Evolutionary conservation across 2,888 invertebrate genomes (phyloP).

Genomic region (Tortricodes alternella): DNA sequence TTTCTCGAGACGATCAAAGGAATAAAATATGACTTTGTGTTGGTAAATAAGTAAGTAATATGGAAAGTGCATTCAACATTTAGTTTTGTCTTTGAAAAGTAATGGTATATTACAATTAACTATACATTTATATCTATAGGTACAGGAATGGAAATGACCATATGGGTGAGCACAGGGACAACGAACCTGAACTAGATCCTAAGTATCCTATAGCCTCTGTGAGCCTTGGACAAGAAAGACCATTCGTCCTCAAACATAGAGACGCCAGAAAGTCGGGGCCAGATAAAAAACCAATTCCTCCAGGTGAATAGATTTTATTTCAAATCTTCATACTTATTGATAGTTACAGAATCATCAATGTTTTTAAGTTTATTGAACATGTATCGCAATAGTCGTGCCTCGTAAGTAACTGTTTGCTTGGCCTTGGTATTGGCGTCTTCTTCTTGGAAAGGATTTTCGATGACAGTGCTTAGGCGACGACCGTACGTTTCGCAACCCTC

Average conservation of each 20-base stretch:
- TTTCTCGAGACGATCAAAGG: constrained; percentile 76
- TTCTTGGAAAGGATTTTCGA: constrained; percentile 91
- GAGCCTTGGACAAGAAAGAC: constrained; percentile 85
- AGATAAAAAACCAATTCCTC: constrained; percentile 65
- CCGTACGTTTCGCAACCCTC: constrained; percentile 95
- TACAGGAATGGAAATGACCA: constrained; percentile 86
- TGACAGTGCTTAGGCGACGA: constrained; percentile 90
- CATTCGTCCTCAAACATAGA: constrained; percentile 85
- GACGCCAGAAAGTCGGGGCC: constrained; percentile 77
- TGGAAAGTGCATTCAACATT: too few species aligned
- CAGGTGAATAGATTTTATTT: constrained; percentile 70
- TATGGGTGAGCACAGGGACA: constrained; percentile 88
- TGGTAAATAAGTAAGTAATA: constrained; percentile 85
- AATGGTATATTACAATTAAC: too few species aligned
- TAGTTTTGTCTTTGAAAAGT: too few species aligned
- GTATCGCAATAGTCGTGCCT: constrained; percentile 92
- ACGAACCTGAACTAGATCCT: constrained; percentile 85
- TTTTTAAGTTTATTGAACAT: constrained; percentile 87
- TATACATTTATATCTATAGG: constrained; percentile 68
- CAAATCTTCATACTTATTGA: constrained; percentile 79
- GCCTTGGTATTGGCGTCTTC: constrained; percentile 87
- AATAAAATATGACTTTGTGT: constrained; percentile 84
- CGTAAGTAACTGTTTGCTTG: constrained; percentile 95
- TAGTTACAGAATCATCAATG: constrained; percentile 78
- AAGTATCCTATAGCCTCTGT: constrained; percentile 86